Percentiles rank a stretch among this genome's conserved stretches.
These are phyloP conservation scores for Aplysia californica DNA, from an alignment of 1,140 invertebrate genomes.

Conservation along the genomic window DNA sequence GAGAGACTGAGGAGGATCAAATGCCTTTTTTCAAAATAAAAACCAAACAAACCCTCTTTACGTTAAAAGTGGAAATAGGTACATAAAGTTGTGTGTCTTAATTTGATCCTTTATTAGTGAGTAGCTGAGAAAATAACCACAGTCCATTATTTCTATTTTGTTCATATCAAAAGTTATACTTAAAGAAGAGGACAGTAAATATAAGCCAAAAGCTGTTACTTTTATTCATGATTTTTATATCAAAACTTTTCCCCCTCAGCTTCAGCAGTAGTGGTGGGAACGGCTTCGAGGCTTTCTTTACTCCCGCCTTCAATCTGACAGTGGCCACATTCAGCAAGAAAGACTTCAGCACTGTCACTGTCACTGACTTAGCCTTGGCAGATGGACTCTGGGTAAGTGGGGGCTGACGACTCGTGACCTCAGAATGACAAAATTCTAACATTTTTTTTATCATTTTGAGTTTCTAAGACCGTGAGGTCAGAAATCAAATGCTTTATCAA, in stretches of 20 bases:
- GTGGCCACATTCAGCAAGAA: slow-evolving; percentile 73
- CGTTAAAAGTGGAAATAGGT: no score
- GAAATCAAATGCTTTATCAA: not conserved
- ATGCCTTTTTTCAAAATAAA: no score
- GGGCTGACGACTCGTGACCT: no score
- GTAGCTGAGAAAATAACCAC: no score
- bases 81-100: not conserved
- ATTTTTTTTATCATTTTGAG: not conserved
- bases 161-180: not conserved
- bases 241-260: slow-evolving; percentile 58
- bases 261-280: slow-evolving; percentile 70
- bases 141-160: not conserved
- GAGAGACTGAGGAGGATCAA: no score
- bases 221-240: not conserved
- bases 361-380: slow-evolving; percentile 69
- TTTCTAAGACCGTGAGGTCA: not conserved
- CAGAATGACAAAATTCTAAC: no score
- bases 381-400: slow-evolving; percentile 71
- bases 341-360: slow-evolving; percentile 72
- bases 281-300: slow-evolving; percentile 75
- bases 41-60: no score
- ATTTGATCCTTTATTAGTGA: not conserved
- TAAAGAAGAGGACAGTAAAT: not conserved
- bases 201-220: not conserved
- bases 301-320: slow-evolving; percentile 70